Conservation (phyloP, 2,888 invertebrate species). For the Aporophyla nigra region DNA sequence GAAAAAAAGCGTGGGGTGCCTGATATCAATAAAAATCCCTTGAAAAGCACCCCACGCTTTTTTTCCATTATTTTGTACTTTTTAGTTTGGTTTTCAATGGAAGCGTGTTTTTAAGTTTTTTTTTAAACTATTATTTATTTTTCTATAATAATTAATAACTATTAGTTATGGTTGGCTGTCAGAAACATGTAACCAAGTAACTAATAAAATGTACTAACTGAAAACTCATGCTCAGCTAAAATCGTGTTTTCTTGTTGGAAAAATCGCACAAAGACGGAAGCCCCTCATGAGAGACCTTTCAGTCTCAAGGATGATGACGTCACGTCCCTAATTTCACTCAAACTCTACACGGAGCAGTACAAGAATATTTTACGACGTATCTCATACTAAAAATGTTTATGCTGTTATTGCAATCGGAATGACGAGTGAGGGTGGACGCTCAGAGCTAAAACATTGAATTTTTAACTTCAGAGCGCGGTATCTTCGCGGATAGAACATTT, state of each 20-base stretch:
- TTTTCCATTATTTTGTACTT: too few species aligned
- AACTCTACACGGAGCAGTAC: constrained; percentile 28
- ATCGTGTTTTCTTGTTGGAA: not conserved
- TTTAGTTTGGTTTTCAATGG: too few species aligned
- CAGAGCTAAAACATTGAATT: constrained; percentile 79
- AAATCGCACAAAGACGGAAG: not conserved
- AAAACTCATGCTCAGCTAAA: not conserved
- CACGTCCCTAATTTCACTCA: constrained; percentile 49
- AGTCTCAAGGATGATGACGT: constrained; percentile 31
- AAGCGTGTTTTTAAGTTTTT: too few species aligned
- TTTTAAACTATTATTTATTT: too few species aligned
- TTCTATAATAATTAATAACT: not conserved
- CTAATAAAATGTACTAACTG: not conserved
- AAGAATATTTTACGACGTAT: constrained; percentile 56
- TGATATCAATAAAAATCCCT: too few species aligned
- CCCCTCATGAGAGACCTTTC: not conserved
- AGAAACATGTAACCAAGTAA: not conserved
- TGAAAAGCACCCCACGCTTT: too few species aligned
- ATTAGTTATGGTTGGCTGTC: not conserved
- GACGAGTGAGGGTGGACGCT: constrained; percentile 63
- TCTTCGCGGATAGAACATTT: constrained; percentile 77
- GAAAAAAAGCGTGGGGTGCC: too few species aligned
- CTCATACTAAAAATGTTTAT: constrained; percentile 65
- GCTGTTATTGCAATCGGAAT: constrained; percentile 66
- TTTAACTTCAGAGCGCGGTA: constrained; percentile 76